These are phyloP conservation scores for Amniataba percoides DNA, from an alignment of 2,797 vertebrate genomes.

Conservation along the genomic window DNA sequence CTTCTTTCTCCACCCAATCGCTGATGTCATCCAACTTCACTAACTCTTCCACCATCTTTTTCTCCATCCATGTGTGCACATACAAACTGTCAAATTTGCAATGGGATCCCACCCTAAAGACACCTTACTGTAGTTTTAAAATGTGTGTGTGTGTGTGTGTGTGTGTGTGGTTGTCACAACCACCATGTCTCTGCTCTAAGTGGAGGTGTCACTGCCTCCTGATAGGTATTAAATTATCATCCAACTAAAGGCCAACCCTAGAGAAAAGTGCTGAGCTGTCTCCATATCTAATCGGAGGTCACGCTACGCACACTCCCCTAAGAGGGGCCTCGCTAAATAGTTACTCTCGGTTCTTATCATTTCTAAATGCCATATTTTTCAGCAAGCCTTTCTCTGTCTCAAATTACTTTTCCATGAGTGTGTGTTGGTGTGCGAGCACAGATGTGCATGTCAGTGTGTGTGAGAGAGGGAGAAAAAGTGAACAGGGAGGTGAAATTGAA, in stretches of 20 bases:
- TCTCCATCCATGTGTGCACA: conserved; percentile 26
- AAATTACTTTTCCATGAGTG: conserved; percentile 47
- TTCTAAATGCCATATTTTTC: conserved; percentile 62
- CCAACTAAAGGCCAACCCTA: conserved; percentile 56
- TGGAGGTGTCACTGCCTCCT: conserved; percentile 48
- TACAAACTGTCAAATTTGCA: conserved; percentile 37
- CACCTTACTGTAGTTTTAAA: neutral
- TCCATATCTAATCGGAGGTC: conserved; percentile 59
- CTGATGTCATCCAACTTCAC: conserved; percentile 56
- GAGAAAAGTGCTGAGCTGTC: conserved; percentile 63
- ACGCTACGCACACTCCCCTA: conserved; percentile 23
- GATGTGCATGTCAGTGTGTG: conserved; percentile 1
- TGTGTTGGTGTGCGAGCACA: neutral
- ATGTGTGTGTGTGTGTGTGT: neutral
- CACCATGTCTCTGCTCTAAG: conserved; percentile 28
- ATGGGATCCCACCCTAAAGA: conserved; percentile 1
- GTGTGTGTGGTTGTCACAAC: conserved; percentile 22
- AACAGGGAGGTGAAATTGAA: conserved; percentile 61
- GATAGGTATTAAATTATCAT: conserved; percentile 54
- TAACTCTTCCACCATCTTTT: neutral
- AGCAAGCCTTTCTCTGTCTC: conserved; percentile 49
- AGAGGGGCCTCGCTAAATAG: conserved; percentile 55
- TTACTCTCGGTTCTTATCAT: conserved; percentile 62
- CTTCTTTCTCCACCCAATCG: conserved; percentile 34
- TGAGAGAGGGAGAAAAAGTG: neutral